phyloP scores from a whole-genome alignment of 2,888 invertebrate species.

The Amitus sp. region DNA sequence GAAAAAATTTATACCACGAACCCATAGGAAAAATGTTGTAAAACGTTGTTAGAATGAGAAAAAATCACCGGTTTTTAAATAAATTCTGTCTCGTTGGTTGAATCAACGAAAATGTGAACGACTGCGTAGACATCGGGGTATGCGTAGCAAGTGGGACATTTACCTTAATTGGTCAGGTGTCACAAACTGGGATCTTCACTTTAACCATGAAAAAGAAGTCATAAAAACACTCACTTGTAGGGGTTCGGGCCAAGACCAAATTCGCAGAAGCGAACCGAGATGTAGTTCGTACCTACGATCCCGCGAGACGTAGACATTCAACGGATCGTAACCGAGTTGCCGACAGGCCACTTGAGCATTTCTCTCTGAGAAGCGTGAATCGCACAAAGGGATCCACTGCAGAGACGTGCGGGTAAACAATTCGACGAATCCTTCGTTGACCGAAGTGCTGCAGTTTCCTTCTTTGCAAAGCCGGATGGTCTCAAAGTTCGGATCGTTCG shows the following conservation, averaged over 20 bases:
- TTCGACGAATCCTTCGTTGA: constrained; percentile 84
- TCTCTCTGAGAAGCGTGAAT: constrained; percentile 92
- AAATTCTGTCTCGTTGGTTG: too few species aligned
- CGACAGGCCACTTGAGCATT: constrained; percentile 97
- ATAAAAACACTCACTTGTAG: constrained; percentile 69
- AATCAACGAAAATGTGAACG: too few species aligned
- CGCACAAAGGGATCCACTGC: constrained; percentile 98
- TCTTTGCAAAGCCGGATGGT: constrained; percentile 84
- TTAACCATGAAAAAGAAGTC: too few species aligned
- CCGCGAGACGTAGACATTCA: constrained; percentile 89
- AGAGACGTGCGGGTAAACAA: constrained; percentile 94
- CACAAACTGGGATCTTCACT: too few species aligned
- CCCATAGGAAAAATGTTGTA: too few species aligned
- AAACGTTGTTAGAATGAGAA: too few species aligned
- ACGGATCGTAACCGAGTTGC: constrained; percentile 88
- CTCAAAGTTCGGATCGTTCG: constrained; percentile 56
- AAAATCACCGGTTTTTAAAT: too few species aligned
- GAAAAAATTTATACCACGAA: too few species aligned
- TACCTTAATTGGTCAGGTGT: too few species aligned
- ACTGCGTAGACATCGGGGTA: too few species aligned
- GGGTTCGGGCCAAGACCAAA: constrained; percentile 97
- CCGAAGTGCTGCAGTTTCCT: constrained; percentile 72
- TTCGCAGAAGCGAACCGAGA: constrained; percentile 84
- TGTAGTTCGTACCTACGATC: constrained; percentile 89
- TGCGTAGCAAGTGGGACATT: too few species aligned